A percentile compares a stretch with the other conserved stretches of the same genome.
Evolutionary conservation across 1,140 invertebrate species (phyloP).

Genomic region (Paraescarpia echinospica): DNA sequence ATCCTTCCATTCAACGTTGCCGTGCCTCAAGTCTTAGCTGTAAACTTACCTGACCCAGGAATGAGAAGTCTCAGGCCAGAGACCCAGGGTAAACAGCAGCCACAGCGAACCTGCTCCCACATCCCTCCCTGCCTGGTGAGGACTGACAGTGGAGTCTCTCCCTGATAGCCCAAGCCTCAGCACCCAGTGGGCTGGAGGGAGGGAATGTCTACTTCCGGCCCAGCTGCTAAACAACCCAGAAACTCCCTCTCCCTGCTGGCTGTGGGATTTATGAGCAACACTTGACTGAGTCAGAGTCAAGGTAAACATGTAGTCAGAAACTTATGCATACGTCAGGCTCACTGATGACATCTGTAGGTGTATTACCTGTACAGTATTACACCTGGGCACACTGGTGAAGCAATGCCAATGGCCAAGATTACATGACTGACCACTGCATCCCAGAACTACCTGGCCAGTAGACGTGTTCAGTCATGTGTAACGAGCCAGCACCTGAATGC

Average conservation of each 20-base stretch:
- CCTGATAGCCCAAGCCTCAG: too few species aligned
- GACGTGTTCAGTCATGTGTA: neutral
- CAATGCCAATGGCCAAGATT: neutral
- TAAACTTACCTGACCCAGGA: neutral
- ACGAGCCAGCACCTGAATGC: neutral
- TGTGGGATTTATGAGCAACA: neutral
- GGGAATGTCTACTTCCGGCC: neutral
- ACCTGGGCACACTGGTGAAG: neutral
- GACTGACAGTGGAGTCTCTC: neutral
- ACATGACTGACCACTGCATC: neutral
- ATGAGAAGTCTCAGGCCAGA: neutral
- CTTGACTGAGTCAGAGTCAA: neutral
- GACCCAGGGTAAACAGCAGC: neutral
- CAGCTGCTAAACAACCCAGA: neutral
- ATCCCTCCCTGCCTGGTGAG: neutral
- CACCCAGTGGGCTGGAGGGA: neutral
- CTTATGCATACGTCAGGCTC: too few species aligned
- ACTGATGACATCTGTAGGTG: neutral
- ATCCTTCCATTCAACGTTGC: neutral
- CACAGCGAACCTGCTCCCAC: neutral
- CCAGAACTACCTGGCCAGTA: neutral
- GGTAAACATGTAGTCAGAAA: neutral
- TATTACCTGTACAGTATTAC: neutral
- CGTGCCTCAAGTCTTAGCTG: neutral
- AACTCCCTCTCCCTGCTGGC: neutral